Percentiles rank a stretch among this genome's conserved stretches.
These are phyloP conservation scores for Oryzias woworae DNA, from an alignment of 2,113 vertebrate genomes.

Conservation along the genomic window DNA sequence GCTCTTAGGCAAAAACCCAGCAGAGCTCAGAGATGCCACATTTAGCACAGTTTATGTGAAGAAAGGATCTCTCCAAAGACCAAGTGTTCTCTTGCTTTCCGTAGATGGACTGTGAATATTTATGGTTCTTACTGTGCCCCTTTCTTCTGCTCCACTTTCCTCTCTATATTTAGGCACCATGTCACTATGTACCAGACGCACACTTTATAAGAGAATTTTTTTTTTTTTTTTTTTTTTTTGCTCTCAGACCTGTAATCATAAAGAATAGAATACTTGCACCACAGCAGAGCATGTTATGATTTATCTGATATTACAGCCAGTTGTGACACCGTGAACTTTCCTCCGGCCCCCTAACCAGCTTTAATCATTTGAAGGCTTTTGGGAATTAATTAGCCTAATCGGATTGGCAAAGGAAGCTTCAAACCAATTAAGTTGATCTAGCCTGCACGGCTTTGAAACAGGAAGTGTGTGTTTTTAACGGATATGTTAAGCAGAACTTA, in stretches of 20 bases:
- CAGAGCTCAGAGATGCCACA: slow-evolving; percentile 4
- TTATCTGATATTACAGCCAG: slow-evolving; percentile 32
- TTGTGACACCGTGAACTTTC: slow-evolving; percentile 56
- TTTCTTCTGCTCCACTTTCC: slow-evolving; percentile 73
- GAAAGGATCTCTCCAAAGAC: slow-evolving; percentile 42
- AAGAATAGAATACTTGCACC: no score
- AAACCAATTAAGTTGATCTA: slow-evolving; percentile 76
- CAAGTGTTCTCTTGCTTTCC: slow-evolving; percentile 30
- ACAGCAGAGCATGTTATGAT: no score
- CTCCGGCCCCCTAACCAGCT: slow-evolving; percentile 61
- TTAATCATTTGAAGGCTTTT: slow-evolving; percentile 71
- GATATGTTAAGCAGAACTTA: slow-evolving; percentile 8
- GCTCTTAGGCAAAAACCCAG: slow-evolving; percentile 1
- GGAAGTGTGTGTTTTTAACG: slow-evolving; percentile 10
- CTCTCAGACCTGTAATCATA: slow-evolving; percentile 19
- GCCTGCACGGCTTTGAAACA: slow-evolving; percentile 50
- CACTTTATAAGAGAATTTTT: slow-evolving; percentile 51
- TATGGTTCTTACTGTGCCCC: slow-evolving; percentile 56
- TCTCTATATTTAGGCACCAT: slow-evolving; percentile 70
- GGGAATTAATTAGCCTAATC: slow-evolving; percentile 74
- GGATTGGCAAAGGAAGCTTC: slow-evolving; percentile 70
- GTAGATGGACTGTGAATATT: slow-evolving; percentile 70
- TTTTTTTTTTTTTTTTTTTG: no score
- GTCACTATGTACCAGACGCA: slow-evolving; percentile 58
- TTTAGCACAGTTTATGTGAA: slow-evolving; percentile 26